These are phyloP conservation scores for Balaenoptera acutorostrata DNA, from an alignment of 2,113 vertebrate species.

Conservation along the genomic window DNA sequence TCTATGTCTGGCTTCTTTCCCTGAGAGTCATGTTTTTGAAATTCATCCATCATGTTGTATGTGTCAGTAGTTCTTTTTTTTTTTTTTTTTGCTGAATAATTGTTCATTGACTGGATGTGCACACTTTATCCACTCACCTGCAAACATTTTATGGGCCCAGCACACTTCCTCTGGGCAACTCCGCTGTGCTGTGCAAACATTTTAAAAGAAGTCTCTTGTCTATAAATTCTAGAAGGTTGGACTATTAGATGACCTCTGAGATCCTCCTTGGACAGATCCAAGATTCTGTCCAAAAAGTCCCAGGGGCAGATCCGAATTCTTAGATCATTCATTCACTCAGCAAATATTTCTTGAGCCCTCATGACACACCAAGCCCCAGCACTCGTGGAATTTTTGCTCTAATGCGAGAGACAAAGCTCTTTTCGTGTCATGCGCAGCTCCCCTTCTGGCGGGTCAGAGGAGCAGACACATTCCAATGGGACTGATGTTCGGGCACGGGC, in stretches of 20 bases:
- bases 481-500: background rate
- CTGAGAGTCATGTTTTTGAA: background rate
- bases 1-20: background rate
- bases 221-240: background rate
- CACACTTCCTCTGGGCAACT: background rate
- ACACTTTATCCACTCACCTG: background rate
- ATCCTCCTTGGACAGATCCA: background rate
- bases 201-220: background rate
- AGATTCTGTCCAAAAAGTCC: background rate
- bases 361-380: background rate
- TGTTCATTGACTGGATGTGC: background rate
- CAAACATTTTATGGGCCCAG: background rate
- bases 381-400: background rate
- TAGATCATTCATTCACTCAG: background rate
- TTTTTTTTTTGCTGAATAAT: background rate
- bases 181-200: background rate
- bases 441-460: background rate
- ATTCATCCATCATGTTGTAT: background rate
- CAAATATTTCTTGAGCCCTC: background rate
- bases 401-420: background rate
- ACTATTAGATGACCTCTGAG: background rate
- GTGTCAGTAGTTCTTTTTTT: background rate
- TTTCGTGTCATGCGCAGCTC: rapidly evolving
- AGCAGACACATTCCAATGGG: background rate
- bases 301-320: background rate